A percentile compares a stretch with the other conserved stretches of the same genome.
Evolutionary conservation across 2,113 vertebrate species (phyloP).

Genomic region (Phocoena phocoena): DNA sequence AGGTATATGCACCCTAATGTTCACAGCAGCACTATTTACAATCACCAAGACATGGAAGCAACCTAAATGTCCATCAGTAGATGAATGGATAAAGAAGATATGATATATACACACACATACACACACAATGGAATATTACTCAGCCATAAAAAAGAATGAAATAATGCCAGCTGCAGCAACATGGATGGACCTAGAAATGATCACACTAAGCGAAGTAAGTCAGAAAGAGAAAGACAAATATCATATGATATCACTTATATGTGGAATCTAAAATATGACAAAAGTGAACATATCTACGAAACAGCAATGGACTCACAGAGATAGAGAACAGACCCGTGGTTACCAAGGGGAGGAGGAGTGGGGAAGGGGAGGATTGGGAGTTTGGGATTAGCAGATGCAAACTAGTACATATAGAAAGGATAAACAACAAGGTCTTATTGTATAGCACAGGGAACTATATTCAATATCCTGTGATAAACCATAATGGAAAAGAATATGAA

Average conservation of each 20-base stretch:
- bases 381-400: neutral
- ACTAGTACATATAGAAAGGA: too few species aligned
- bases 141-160: too few species aligned
- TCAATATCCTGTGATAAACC: too few species aligned
- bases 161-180: too few species aligned
- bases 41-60: neutral
- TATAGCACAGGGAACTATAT: too few species aligned
- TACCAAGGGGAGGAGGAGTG: too few species aligned
- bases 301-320: neutral
- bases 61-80: neutral
- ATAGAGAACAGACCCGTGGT: neutral
- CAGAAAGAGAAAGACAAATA: neutral
- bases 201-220: too few species aligned
- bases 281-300: neutral
- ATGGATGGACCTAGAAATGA: too few species aligned
- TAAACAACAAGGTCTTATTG: too few species aligned
- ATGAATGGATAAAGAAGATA: neutral
- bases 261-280: neutral
- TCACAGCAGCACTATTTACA: neutral
- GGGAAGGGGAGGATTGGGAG: neutral
- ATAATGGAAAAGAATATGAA: too few species aligned
- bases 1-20: neutral
- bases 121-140: too few species aligned
- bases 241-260: neutral
- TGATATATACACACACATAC: rapidly evolving